Evolutionary conservation across 2,888 invertebrate genomes (phyloP).

Genomic region (Tanypteryx hageni): DNA sequence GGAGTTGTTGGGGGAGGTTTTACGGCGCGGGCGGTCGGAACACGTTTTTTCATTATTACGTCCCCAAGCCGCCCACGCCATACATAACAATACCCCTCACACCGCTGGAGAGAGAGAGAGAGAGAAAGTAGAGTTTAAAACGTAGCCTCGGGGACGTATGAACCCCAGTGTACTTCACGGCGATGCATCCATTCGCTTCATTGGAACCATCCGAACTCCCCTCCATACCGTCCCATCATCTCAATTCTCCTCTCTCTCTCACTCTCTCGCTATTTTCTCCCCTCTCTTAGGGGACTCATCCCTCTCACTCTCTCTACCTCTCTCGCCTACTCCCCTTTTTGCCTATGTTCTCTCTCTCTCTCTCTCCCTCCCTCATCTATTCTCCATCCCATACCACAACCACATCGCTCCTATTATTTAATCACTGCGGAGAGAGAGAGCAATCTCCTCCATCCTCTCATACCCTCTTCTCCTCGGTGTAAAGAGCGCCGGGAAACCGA

Average conservation of each 20-base stretch:
- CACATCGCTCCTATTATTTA: too few relatives aligned
- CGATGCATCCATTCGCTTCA: not conserved
- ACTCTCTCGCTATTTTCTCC: not conserved
- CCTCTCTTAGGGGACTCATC: not conserved
- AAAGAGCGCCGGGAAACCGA: too few relatives aligned
- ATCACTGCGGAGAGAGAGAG: too few relatives aligned
- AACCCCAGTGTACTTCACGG: not conserved
- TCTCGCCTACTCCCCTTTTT: too few relatives aligned
- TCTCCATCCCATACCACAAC: too few relatives aligned
- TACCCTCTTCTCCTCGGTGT: too few relatives aligned
- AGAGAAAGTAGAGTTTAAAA: not conserved
- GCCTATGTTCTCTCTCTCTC: too few relatives aligned
- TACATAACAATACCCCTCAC: not conserved
- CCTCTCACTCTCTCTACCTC: not conserved
- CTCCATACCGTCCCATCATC: conserved; percentile 3
- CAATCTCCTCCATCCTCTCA: too few relatives aligned
- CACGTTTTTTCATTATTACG: conserved; percentile 14
- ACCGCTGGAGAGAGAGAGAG: not conserved
- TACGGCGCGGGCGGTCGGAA: not conserved
- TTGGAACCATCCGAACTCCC: not conserved
- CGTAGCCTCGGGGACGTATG: conserved; percentile 9
- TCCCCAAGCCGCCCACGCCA: not conserved
- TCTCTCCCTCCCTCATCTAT: too few relatives aligned
- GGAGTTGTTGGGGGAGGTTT: not conserved
- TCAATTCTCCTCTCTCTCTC: not conserved